Conservation (phyloP, 2,888 invertebrate genomes). For the Diarsia mendica region DNA sequence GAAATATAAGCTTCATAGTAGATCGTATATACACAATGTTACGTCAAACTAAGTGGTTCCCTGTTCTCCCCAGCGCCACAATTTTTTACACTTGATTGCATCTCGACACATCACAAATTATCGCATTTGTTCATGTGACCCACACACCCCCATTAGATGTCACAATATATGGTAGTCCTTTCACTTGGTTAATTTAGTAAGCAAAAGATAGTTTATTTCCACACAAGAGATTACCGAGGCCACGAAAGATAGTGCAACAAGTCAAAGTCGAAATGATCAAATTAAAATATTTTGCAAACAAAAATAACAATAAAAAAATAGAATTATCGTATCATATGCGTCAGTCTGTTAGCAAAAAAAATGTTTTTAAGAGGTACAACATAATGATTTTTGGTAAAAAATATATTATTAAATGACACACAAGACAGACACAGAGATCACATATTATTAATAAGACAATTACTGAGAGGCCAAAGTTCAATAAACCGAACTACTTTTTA, state of each 20-base stretch:
- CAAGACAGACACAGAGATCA: conserved; percentile 64
- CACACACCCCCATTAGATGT: conserved; percentile 5
- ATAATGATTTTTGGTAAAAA: conserved; percentile 62
- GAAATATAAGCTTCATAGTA: background rate
- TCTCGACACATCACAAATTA: conserved; percentile 20
- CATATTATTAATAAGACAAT: conserved; percentile 58
- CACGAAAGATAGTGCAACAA: conserved; percentile 61
- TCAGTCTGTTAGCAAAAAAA: conserved; percentile 65
- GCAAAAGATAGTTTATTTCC: conserved; percentile 8
- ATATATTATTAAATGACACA: conserved; percentile 61
- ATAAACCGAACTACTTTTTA: conserved; percentile 36
- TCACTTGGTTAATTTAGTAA: background rate
- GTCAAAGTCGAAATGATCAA: conserved; percentile 29
- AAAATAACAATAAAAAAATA: conserved; percentile 60
- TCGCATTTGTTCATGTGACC: conserved; percentile 25
- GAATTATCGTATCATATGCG: conserved; percentile 54
- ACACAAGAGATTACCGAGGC: background rate
- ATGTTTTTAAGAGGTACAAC: conserved; percentile 56
- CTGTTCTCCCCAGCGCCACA: background rate
- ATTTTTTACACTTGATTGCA: conserved; percentile 37
- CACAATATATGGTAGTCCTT: conserved; percentile 13
- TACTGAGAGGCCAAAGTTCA: conserved; percentile 55
- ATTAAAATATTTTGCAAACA: conserved; percentile 54
- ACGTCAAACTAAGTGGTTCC: conserved; percentile 10
- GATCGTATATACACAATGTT: conserved; percentile 6